Evolutionary conservation across 2,888 invertebrate genomes (phyloP).

Genomic region (Acleris sparsana): DNA sequence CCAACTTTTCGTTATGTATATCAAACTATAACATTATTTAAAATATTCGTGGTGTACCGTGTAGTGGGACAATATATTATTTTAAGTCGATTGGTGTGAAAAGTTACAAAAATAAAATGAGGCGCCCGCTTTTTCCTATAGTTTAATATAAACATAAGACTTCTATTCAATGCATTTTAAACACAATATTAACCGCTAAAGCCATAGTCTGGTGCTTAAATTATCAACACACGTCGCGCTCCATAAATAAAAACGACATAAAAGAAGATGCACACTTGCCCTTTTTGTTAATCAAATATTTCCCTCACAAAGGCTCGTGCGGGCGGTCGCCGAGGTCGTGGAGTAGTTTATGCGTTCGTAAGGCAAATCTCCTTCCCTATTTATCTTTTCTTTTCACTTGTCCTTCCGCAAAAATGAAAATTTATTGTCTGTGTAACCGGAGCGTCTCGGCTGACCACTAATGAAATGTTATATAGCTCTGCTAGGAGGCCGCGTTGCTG

Average conservation of each 20-base stretch:
- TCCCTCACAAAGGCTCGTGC: slow-evolving; percentile 43
- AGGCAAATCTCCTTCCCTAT: slow-evolving; percentile 65
- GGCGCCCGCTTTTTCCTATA: too few relatives aligned
- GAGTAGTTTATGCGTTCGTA: slow-evolving; percentile 58
- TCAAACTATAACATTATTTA: too few relatives aligned
- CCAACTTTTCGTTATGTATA: too few relatives aligned
- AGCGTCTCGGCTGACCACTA: slow-evolving; percentile 38
- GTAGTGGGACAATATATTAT: too few relatives aligned
- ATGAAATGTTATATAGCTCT: slow-evolving; percentile 38
- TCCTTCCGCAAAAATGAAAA: slow-evolving; percentile 76
- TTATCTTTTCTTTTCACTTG: slow-evolving; percentile 77
- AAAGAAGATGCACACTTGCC: slow-evolving; percentile 10
- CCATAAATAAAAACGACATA: slow-evolving; percentile 27
- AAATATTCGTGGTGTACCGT: too few relatives aligned
- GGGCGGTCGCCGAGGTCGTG: slow-evolving; percentile 42
- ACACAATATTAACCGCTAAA: slow-evolving; percentile 2
- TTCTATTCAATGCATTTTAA: slow-evolving; percentile 22
- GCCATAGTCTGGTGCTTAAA: background rate
- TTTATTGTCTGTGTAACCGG: slow-evolving; percentile 61
- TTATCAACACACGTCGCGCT: slow-evolving; percentile 12
- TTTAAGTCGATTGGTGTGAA: too few relatives aligned
- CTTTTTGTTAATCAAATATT: slow-evolving; percentile 62
- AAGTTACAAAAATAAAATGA: too few relatives aligned
- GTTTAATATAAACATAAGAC: slow-evolving; percentile 2
- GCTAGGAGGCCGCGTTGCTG: slow-evolving; percentile 26